phyloP scores from a whole-genome alignment of 2,113 vertebrate genomes.

The Podocnemis expansa region DNA sequence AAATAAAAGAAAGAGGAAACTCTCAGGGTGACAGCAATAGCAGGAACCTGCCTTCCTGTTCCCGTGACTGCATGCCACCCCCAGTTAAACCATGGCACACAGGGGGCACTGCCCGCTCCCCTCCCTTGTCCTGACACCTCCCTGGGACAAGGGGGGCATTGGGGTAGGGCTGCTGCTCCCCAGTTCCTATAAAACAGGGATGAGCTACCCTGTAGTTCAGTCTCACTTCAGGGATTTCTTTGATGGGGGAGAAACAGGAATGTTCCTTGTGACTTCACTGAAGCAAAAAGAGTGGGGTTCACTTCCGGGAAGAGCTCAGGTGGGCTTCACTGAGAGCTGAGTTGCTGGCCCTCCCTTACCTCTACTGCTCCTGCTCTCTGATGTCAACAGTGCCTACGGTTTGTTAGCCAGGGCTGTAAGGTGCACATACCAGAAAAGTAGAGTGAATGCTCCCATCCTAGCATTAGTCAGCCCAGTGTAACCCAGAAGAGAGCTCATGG shows the following conservation, averaged over 20 bases:
- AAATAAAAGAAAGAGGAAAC: constrained; percentile 3
- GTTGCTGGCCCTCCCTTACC: rapidly evolving
- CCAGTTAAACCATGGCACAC: rapidly evolving
- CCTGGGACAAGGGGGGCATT: too few relatives aligned
- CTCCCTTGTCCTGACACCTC: neutral
- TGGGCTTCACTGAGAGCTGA: rapidly evolving
- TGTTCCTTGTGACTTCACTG: rapidly evolving
- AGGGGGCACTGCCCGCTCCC: neutral
- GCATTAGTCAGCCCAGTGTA: rapidly evolving
- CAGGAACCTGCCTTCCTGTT: neutral
- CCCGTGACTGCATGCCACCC: neutral
- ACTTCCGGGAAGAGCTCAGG: neutral
- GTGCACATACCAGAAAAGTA: neutral
- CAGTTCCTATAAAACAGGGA: neutral
- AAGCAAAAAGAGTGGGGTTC: rapidly evolving
- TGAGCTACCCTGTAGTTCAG: neutral
- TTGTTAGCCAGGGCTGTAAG: neutral
- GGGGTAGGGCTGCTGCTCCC: neutral
- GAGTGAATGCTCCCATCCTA: rapidly evolving
- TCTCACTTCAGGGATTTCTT: neutral
- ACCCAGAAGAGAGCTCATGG: rapidly evolving
- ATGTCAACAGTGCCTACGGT: neutral
- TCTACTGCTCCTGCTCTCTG: neutral
- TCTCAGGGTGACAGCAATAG: neutral
- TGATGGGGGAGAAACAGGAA: neutral